A percentile compares a stretch with the other conserved stretches of the same genome.
Conservation (phyloP, 2,888 invertebrate species). For the Rotaria macrura region DNA sequence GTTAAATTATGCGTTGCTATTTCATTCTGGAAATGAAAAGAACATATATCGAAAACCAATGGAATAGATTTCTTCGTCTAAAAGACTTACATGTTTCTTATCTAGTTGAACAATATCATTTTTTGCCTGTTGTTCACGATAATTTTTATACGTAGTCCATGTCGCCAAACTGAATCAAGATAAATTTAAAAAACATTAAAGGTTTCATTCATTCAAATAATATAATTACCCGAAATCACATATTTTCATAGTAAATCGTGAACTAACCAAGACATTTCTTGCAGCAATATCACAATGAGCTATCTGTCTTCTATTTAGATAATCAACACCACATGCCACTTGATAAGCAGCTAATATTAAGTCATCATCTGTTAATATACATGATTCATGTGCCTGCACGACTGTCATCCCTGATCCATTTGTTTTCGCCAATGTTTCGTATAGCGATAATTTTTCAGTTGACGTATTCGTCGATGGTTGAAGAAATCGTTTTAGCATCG, state of each 20-base stretch:
- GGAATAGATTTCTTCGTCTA: no score
- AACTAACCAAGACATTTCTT: background rate
- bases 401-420: background rate
- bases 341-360: slow-evolving; percentile 6
- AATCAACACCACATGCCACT: slow-evolving; percentile 1
- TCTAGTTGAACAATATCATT: background rate
- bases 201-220: no score
- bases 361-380: background rate
- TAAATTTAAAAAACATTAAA: no score
- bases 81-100: background rate
- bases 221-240: background rate
- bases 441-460: background rate
- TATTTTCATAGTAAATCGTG: slow-evolving; percentile 5
- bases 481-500: background rate
- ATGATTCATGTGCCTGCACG: background rate
- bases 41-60: background rate
- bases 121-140: background rate
- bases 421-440: background rate
- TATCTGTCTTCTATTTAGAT: background rate
- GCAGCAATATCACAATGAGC: slow-evolving; percentile 2
- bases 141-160: slow-evolving; percentile 5
- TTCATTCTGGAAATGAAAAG: background rate
- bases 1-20: slow-evolving; percentile 9
- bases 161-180: background rate
- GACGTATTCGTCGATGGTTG: background rate